Base-by-base conservation (phyloP, 2,888 invertebrate species). In the Cheilosia pagana region DNA sequence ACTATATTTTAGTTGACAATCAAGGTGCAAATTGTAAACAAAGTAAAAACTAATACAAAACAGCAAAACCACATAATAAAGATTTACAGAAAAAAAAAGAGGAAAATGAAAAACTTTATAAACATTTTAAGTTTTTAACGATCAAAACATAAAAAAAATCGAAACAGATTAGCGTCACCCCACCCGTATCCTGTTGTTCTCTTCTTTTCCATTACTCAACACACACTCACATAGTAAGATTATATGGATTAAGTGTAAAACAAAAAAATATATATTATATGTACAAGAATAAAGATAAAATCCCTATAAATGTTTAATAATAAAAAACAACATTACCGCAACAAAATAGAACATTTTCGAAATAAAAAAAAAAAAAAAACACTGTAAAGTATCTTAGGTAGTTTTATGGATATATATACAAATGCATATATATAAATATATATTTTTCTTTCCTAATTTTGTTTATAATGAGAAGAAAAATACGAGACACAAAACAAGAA, bases 1-100 rank as follows among this genome's bases (percentile, higher is more conserved):
- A 81, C 71, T 68, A 76, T 60, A 71, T 86, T 86, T 86, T 86
- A 86, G 86, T 86, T 86, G 86, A 86, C 86, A 86, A 86, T 86
- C 86, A 86, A 86, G 81, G 81, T 86, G 86, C 86, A 86, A 86
- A 86, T 86, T 86, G 81, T 86, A 81, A 86, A 86, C 81, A 86
- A 81, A 79, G 75, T 74, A 75, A 81, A 76, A 67, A 35, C 39
- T 31, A 63, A 81, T 67, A 68, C 45, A 39, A 71, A 72, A 77
- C 23, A 57, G 59, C 53, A 65, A 71, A 70, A 70, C 25, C 57
- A 57, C 23, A 48, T 35, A 28, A 72, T 45, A 14, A 74, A 74
- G 23, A 72, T 70, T 57, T 71, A 81, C 75, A 67, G 41, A 50
- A 45, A 48, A 43, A 60, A 5, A 79, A 62, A 62, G 28, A 16